These are phyloP conservation scores for Zophobas morio DNA, from an alignment of 1,140 invertebrate species.

Conservation along the genomic window DNA sequence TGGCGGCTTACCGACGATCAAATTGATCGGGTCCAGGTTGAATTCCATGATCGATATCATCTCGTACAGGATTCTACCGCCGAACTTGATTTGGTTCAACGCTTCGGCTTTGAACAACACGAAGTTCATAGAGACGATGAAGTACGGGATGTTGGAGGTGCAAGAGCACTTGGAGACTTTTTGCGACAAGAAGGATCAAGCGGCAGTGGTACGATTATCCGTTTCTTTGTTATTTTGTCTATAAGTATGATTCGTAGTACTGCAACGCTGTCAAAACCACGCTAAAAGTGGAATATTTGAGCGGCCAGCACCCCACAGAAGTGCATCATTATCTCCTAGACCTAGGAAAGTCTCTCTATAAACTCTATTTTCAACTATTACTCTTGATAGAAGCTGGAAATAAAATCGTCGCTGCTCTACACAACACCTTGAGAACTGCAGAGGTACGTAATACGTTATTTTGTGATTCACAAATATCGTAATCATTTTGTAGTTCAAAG, in stretches of 20 bases:
- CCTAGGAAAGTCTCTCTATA: conserved; percentile 88
- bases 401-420: conserved; percentile 85
- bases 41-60: conserved; percentile 63
- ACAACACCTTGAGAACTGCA: conserved; percentile 70
- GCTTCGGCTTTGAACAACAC: conserved; percentile 74
- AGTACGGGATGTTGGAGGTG: conserved; percentile 93
- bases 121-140: conserved; percentile 82
- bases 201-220: conserved; percentile 80
- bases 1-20: conserved; percentile 62
- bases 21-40: conserved; percentile 62
- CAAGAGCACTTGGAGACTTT: conserved; percentile 97
- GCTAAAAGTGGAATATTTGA: conserved; percentile 80
- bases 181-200: conserved; percentile 91
- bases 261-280: conserved; percentile 77
- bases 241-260: conserved; percentile 59
- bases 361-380: conserved; percentile 94
- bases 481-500: conserved; percentile 68
- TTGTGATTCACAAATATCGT: neutral
- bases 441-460: conserved; percentile 63
- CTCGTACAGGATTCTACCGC: conserved; percentile 61
- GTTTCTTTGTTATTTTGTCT: conserved; percentile 26
- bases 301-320: conserved; percentile 74
- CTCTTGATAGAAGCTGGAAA: conserved; percentile 92
- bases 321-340: conserved; percentile 75
- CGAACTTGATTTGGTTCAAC: conserved; percentile 80